Evolutionary conservation across 2,888 invertebrate genomes (phyloP).

Genomic region (Terebella lapidaria): DNA sequence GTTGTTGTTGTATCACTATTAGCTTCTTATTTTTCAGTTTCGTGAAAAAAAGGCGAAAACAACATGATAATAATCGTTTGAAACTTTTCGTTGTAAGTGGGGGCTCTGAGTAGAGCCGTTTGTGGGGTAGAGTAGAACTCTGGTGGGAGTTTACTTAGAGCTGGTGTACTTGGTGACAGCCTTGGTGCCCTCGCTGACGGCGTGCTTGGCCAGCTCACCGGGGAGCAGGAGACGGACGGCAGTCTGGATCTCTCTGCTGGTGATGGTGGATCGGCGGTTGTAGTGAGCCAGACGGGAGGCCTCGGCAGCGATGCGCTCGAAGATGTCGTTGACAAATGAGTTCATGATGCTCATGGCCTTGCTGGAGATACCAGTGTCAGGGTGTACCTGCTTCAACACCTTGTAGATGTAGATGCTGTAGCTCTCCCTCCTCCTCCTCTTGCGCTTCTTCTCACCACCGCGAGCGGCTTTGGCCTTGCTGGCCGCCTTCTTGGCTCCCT

Average conservation of each 20-base stretch:
- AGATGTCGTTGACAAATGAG: conserved; percentile 44
- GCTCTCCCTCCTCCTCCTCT: conserved; percentile 32
- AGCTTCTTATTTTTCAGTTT: too few species aligned
- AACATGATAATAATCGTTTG: too few species aligned
- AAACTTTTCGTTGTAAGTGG: too few species aligned
- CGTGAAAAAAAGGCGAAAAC: too few species aligned
- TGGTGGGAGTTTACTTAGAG: too few species aligned
- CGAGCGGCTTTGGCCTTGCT: conserved; percentile 29
- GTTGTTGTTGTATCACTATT: too few species aligned
- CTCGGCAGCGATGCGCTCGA: conserved; percentile 28
- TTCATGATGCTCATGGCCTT: conserved; percentile 32
- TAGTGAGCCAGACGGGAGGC: conserved; percentile 32
- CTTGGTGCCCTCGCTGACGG: conserved; percentile 51
- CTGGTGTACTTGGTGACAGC: conserved; percentile 38
- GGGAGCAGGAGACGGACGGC: conserved; percentile 67
- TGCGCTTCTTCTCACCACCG: conserved; percentile 36
- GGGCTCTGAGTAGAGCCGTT: too few species aligned
- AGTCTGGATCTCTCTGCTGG: conserved; percentile 67
- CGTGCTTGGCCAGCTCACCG: conserved; percentile 70
- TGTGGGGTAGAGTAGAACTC: too few species aligned
- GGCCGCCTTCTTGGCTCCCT: conserved; percentile 35
- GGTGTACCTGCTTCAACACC: conserved; percentile 43
- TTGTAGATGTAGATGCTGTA: conserved; percentile 39
- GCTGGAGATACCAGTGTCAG: conserved; percentile 40
- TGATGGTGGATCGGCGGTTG: conserved; percentile 40